These are phyloP conservation scores for Acrobasis consociella DNA, from an alignment of 2,888 invertebrate species.

Conservation along the genomic window DNA sequence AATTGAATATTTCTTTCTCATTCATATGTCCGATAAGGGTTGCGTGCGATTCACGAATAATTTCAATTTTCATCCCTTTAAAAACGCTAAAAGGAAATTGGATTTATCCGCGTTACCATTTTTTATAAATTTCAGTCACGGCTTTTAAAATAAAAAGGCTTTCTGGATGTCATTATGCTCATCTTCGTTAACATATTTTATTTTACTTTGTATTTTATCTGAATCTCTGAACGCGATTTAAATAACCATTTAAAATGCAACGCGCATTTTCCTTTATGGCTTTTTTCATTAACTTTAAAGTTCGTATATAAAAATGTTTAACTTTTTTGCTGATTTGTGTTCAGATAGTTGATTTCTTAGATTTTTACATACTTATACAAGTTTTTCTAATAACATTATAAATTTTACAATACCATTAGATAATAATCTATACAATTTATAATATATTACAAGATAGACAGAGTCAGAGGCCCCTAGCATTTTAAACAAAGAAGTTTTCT, in stretches of 20 bases:
- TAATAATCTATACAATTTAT: too few species aligned
- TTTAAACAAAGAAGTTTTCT: too few species aligned
- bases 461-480: too few species aligned
- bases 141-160: conserved; percentile 22
- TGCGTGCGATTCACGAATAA: conserved; percentile 11
- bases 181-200: conserved; percentile 5
- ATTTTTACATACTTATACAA: too few species aligned
- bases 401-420: too few species aligned
- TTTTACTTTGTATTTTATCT: neutral
- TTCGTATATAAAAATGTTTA: too few species aligned
- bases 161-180: conserved; percentile 1
- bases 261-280: neutral
- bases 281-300: neutral
- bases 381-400: too few species aligned
- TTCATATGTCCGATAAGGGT: conserved; percentile 20
- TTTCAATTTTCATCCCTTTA: conserved; percentile 27
- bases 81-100: conserved; percentile 28
- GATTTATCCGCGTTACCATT: conserved; percentile 30
- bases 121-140: conserved; percentile 34
- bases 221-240: neutral
- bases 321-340: too few species aligned
- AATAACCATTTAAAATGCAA: neutral
- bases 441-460: too few species aligned
- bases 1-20: conserved; percentile 20
- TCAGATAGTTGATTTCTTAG: too few species aligned